Evolutionary conservation across 2,797 vertebrate genomes (phyloP).

Genomic region (Sebastes minor): DNA sequence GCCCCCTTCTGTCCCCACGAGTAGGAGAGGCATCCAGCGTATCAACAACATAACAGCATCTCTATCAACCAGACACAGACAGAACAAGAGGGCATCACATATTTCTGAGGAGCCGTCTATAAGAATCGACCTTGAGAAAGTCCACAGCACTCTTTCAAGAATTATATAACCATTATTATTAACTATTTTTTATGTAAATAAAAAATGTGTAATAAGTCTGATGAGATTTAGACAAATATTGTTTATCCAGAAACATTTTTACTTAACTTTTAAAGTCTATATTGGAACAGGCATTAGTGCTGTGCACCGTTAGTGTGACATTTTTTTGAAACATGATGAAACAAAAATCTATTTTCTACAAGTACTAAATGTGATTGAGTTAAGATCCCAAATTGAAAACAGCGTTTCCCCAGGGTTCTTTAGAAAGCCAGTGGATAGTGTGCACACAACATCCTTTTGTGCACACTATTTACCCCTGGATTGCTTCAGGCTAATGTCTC

Average conservation of each 20-base stretch:
- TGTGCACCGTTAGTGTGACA: conserved; percentile 57
- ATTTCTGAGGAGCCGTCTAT: neutral
- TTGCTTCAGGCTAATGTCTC: conserved; percentile 99
- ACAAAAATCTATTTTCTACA: conserved; percentile 78
- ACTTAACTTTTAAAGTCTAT: conserved; percentile 37
- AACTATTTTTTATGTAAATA: neutral
- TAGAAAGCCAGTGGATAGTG: conserved; percentile 85
- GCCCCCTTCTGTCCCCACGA: conserved; percentile 75
- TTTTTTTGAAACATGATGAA: conserved; percentile 60
- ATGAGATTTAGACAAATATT: neutral
- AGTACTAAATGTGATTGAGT: conserved; percentile 80
- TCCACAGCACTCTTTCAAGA: neutral
- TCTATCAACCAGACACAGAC: conserved; percentile 50
- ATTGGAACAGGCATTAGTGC: conserved; percentile 26
- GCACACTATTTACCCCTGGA: conserved; percentile 99
- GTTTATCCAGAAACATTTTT: neutral
- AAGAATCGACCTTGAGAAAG: neutral
- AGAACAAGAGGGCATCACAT: conserved; percentile 14
- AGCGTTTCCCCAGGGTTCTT: conserved; percentile 84
- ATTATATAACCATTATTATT: neutral
- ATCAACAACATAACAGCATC: conserved; percentile 56
- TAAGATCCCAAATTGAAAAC: conserved; percentile 82
- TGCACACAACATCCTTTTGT: conserved; percentile 87
- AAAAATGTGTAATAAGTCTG: neutral
- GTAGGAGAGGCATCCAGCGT: conserved; percentile 30